Percentiles rank a stretch among this genome's conserved stretches.
phyloP scores from a whole-genome alignment of 2,888 invertebrate species.

The Nomada fucata region DNA sequence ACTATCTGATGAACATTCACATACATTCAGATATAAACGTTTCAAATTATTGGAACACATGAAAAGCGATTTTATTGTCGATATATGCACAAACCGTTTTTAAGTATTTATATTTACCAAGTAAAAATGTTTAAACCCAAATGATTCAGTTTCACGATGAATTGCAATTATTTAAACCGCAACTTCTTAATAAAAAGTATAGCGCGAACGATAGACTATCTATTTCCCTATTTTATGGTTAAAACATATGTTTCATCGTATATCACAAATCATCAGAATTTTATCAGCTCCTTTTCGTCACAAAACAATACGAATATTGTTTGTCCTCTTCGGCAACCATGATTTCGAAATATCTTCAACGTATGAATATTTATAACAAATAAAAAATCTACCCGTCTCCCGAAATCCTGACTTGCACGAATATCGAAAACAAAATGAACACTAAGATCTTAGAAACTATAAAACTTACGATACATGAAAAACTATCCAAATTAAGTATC shows the following conservation, averaged over 20 bases:
- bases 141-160: background rate
- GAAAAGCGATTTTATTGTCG: slow-evolving; percentile 51
- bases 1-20: slow-evolving; percentile 9
- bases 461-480: background rate
- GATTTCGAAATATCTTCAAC: slow-evolving; percentile 12
- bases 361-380: slow-evolving; percentile 1
- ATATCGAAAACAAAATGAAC: background rate
- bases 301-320: slow-evolving; percentile 12
- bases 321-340: background rate
- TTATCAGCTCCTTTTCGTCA: slow-evolving; percentile 20
- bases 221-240: background rate
- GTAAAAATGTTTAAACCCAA: background rate
- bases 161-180: background rate
- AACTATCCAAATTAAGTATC: slow-evolving; percentile 69
- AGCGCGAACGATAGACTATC: background rate
- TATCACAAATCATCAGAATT: slow-evolving; percentile 52
- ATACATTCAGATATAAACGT: slow-evolving; percentile 10
- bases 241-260: slow-evolving; percentile 11
- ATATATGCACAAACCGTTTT: slow-evolving; percentile 32
- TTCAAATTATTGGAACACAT: slow-evolving; percentile 23
- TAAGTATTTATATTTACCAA: slow-evolving; percentile 14
- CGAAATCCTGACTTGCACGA: too few species aligned
- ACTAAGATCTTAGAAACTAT: background rate
- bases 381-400: background rate
- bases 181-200: slow-evolving; percentile 13